Evolutionary conservation across 92 coral and sea anemone genomes (phyloP), one percentile per base, ranked within the genome.

Genomic region (Palythoa caribaeorum): DNA sequence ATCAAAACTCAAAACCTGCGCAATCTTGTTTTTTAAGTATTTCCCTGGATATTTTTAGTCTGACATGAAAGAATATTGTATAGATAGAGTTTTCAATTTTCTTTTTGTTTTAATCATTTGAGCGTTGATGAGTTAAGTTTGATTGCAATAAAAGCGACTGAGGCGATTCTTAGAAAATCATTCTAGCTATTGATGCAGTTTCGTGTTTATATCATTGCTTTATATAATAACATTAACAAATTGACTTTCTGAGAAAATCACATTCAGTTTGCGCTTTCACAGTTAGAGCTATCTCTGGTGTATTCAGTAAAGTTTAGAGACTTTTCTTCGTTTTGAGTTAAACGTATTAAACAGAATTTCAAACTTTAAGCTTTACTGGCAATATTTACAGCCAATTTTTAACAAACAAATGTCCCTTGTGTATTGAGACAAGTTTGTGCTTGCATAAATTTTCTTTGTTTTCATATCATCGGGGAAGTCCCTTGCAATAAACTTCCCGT

Each of bases 121-220:
- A 12, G 38, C 28, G 28, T 28, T 28, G 28, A 28, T 28, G 50
- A 73, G 77, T 11, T 39, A 11, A 52, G 16, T 19, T 50, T 21
- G 36, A 53, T 53, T 12, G 36, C 15, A 78, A 48, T 76, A 53
- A 40, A 47, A 40, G 36, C 66, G 38, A 79, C 28, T 28, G 28
- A 12, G 52, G 16, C 16, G 11, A 2, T 81, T 81, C 86, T 66
- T 44, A 81, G 86, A 11, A 20, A 51, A 47, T 38, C 48, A 38
- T 39, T 53, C 44, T 3, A 62, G 36, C 16, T 9, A 12, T n/a
- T 9, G 36, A 21, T 60, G 86, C 86, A 81, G 76, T 81, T 81
- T 81, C 86, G 86, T 81, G 36, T 66, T 81, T 81, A 65, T 66
- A 81, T 81, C 86, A 81, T 66, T 8, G 86, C 60, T 81, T 81